Evolutionary conservation across 2,888 invertebrate species (phyloP), one percentile per base, ranked within the genome.

Genomic region (Amorpha juglandis): DNA sequence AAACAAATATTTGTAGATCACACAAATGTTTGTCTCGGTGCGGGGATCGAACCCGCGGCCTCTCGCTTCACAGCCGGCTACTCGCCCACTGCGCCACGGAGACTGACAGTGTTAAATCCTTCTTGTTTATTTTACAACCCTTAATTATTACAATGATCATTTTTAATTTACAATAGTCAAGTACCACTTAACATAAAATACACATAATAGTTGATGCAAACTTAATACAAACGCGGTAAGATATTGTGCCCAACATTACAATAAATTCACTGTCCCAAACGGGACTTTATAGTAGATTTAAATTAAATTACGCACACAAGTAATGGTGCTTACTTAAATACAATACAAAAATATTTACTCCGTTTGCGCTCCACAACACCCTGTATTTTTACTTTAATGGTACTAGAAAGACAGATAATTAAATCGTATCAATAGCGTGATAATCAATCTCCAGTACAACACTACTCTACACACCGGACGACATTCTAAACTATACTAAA

Each of bases 381-480:
- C 19, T 42, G 19, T 38, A 19, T 6, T 16, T 38, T 55, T n/a
- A n/a, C n/a, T n/a, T n/a, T 38, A 50, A 50, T 9, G 38, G 19
- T 19, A 42, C 8, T 55, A 19, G 33, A 58, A 12, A 58, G 35
- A 38, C 11, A 19, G 9, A n/a, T 33, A 38, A 33, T 16, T 16
- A n/a, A 27, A 45, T 45, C 27, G 47, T 63, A 52, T 64, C 42
- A 53, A 64, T 64, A 64, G 38, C 42, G 33, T 42, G 53, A 64
- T 42, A 58, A 58, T 21, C 19, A 42, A 6, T 21, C 55, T 47
- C 35, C 52, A n/a, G 27, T 35, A 51, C 33, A 38, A 19, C 42
- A 38, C 48, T 66, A 66, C 48, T 21, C 51, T 65, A 66, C 21
- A 73, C 70, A 73, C 74, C 72, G 74, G 74, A 78, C 77, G 75